Conservation (phyloP, 2,797 vertebrate genomes). For the Syncerus caffer region DNA sequence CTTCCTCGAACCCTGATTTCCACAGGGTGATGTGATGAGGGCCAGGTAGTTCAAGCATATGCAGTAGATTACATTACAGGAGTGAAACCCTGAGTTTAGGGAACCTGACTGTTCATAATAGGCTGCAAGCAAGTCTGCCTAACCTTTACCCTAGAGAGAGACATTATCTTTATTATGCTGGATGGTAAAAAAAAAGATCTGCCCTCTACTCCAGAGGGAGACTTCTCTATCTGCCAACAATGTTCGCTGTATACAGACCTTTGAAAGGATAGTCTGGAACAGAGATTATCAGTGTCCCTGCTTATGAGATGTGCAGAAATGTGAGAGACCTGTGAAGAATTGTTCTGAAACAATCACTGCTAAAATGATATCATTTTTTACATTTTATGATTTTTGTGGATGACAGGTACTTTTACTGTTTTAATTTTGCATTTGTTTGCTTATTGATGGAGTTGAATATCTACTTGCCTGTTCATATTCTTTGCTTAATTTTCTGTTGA, state of each 20-base stretch:
- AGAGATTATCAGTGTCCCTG: background rate
- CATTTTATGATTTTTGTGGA: background rate
- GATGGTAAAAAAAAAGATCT: background rate
- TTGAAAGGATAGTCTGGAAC: background rate
- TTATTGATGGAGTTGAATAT: background rate
- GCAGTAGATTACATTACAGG: background rate
- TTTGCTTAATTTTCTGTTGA: slow-evolving; percentile 15
- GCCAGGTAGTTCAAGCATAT: background rate
- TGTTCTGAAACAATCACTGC: background rate
- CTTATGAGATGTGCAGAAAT: background rate
- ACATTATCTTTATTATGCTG: background rate
- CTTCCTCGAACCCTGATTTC: background rate
- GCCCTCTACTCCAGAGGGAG: background rate
- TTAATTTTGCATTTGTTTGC: slow-evolving; percentile 29
- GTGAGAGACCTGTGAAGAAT: background rate
- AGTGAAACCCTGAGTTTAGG: background rate
- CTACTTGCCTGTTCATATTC: background rate
- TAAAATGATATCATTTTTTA: background rate
- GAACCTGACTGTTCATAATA: background rate
- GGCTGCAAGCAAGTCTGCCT: background rate
- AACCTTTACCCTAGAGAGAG: background rate
- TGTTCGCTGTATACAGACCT: background rate
- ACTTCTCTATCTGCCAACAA: background rate
- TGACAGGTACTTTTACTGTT: slow-evolving; percentile 6
- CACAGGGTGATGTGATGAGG: background rate